Conservation (phyloP, 2,888 invertebrate genomes). For the Amblyteles armatorius region DNA sequence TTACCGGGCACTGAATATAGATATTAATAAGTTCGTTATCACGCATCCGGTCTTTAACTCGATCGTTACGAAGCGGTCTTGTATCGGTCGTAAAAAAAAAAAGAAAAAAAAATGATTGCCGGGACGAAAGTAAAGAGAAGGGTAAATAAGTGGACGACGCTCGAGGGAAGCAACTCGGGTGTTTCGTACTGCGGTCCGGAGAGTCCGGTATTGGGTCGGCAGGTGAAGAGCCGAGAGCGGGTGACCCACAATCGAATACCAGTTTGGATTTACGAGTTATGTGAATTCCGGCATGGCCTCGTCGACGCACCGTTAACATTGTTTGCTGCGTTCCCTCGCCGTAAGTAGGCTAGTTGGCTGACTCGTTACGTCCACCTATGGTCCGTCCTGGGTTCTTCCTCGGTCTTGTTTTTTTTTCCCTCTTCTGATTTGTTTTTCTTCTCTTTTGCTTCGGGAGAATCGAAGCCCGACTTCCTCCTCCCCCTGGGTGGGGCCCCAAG, state of each 20-base stretch:
- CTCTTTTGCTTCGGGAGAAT: background rate
- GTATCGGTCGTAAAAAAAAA: background rate
- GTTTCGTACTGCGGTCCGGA: slow-evolving; percentile 69
- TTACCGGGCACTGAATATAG: background rate
- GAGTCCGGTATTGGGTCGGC: slow-evolving; percentile 75
- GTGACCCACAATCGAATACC: slow-evolving; percentile 81
- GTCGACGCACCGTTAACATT: slow-evolving; percentile 80
- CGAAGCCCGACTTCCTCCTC: background rate
- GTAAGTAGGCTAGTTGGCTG: slow-evolving; percentile 75
- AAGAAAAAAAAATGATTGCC: background rate
- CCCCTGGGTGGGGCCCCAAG: background rate
- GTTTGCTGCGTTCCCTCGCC: slow-evolving; percentile 70
- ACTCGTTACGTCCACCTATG: slow-evolving; percentile 16
- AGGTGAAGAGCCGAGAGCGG: slow-evolving; percentile 78
- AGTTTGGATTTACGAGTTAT: slow-evolving; percentile 74
- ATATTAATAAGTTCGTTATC: background rate
- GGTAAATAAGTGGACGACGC: background rate
- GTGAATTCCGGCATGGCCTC: slow-evolving; percentile 74
- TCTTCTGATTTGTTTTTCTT: background rate
- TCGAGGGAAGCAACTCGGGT: slow-evolving; percentile 71
- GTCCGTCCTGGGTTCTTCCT: background rate
- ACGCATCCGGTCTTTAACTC: background rate
- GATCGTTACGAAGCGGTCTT: background rate
- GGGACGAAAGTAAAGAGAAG: slow-evolving; percentile 19
- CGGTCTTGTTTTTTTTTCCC: background rate